Evolutionary conservation across 2,888 invertebrate genomes (phyloP), one percentile per base, ranked within the genome.

Genomic region (Cistogaster globosa): DNA sequence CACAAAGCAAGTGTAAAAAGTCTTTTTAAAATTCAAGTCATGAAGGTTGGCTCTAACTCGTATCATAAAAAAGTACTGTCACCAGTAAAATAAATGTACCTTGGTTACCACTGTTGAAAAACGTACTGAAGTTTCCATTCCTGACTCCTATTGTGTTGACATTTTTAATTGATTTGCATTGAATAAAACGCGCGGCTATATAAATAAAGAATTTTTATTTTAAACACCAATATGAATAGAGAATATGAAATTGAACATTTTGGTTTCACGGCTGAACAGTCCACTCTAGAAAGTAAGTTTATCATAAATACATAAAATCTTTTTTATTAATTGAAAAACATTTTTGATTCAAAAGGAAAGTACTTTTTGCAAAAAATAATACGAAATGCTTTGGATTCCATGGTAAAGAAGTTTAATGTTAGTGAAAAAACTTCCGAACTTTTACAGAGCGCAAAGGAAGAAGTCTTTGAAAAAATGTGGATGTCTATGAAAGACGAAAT

Each of bases 211-310:
- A 36, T 11, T 60, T 42, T 32, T 8, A 32, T 32, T 32, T 32
- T 8, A 32, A 32, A 32, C 32, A 51, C 9, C 51, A 86, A 74
- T 83, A 89, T 90, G 89, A 76, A 88, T 22, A 86, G 77, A 36
- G 89, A 90, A 71, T 89, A 88, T 72, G 89, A 90, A 88, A 87
- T 90, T 45, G 89, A 90, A 74, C 88, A 89, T 82, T 90, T 89
- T 72, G 87, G 87, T 0, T 90, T 90, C 78, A 88, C 90, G 0
- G 86, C 88, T 0, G 88, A 89, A 62, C 88, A 90, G 83, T 77
- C 88, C 53, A 87, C 88, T 16, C 36, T 89, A 14, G 90, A 90
- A 79, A 87, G 90, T 90, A 87, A 86, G 87, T 87, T 62, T 53
- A 14, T 6, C 8, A 38, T 22, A 55, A 42, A 22, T 26, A 32